Evolutionary conservation across 1,140 invertebrate species (phyloP), one percentile per base, ranked within the genome.

Genomic region (Brachionus sp.): DNA sequence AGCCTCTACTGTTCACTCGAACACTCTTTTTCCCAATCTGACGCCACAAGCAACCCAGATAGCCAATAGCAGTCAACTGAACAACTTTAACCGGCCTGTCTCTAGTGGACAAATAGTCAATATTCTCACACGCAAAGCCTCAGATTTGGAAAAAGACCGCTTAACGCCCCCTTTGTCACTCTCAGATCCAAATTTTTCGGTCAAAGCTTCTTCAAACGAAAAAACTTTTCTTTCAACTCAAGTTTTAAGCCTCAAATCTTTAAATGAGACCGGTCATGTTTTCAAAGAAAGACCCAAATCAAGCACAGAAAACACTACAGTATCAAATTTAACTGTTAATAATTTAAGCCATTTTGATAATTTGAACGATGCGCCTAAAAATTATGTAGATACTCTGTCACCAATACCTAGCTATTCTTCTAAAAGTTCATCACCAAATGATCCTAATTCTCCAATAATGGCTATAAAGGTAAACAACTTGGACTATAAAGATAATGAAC

Each of bases 321-420:
- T 23, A 1, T 37, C 33, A 35, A 37, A 13, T 70, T 23, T 70
- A 70, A 70, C 66, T 16, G 66, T 39, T 1, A 39, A 37, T 16
- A 70, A 70, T 23, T 6, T 70, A n/a, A 70, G 16, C 19, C 66
- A 70, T 70, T 70, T 70, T 39, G 66, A 70, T 6, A 42, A 70
- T 37, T 19, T 39, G 16, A 68, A 37, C 37, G 37, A 39, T 42
- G 39, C 37, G 7, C 6, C 33, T 0, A 37, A 19, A 16, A 70
- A 37, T 9, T 39, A 39, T 39, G 35, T n/a, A 5, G 35, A 70
- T 12, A n/a, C 66, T 2, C 13, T 19, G 5, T 39, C 66, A 16
- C 16, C 66, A 16, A 70, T 39, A 19, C 16, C 33, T 2, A 70
- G 33, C 33, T 39, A 10, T 19, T 70, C 66, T n/a, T 70, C 66